A percentile compares a stretch with the other conserved stretches of the same genome.
These are phyloP conservation scores for Hyposoter didymator DNA, from an alignment of 2,888 invertebrate genomes.

Conservation along the genomic window DNA sequence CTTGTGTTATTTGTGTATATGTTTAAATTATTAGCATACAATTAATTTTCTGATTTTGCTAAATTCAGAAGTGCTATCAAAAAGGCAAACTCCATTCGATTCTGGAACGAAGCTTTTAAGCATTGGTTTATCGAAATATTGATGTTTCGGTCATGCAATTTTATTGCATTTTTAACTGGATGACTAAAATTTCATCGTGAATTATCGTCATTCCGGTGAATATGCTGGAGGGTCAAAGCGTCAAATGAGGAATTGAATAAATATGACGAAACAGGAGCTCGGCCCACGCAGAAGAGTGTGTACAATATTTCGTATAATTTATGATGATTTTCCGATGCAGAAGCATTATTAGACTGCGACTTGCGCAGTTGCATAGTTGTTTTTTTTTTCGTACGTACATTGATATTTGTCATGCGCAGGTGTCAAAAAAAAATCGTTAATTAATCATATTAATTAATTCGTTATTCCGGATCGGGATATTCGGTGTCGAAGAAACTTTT, in stretches of 20 bases:
- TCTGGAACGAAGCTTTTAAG: background rate
- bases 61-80: background rate
- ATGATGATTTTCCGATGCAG: background rate
- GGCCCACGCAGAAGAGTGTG: background rate
- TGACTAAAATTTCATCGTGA: background rate
- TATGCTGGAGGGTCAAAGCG: background rate
- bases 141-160: slow-evolving; percentile 1
- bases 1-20: too few species aligned
- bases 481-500: too few species aligned
- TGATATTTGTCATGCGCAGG: background rate
- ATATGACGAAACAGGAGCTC: background rate
- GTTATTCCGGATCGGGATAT: too few species aligned
- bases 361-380: background rate
- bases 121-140: slow-evolving; percentile 25
- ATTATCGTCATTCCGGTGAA: background rate
- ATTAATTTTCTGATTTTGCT: background rate
- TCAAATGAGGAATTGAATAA: background rate
- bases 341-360: background rate
- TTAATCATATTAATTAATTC: too few species aligned
- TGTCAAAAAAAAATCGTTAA: too few species aligned
- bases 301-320: background rate
- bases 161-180: background rate
- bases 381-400: background rate
- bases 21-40: background rate
- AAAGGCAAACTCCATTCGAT: background rate